Evolutionary conservation across 2,113 vertebrate species (phyloP).

Genomic region (Oceanodroma tethys): DNA sequence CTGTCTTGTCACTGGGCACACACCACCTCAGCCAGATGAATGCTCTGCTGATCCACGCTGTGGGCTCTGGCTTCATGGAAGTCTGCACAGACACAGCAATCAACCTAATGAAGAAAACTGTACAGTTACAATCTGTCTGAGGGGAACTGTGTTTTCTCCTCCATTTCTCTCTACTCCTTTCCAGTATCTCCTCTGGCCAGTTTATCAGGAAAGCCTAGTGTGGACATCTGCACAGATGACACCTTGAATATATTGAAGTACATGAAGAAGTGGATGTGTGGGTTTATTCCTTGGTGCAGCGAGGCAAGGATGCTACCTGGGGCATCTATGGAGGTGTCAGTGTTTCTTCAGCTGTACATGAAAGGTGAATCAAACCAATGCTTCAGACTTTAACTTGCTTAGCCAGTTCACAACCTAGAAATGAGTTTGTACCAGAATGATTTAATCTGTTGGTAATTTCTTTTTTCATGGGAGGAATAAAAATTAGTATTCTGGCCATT

Average conservation of each 20-base stretch:
- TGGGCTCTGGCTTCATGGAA: not conserved
- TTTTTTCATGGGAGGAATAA: not conserved
- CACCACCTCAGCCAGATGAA: not conserved
- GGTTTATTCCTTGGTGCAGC: not conserved
- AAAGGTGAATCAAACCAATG: not conserved
- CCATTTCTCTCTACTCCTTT: not conserved
- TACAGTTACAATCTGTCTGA: not conserved
- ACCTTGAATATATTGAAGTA: not conserved
- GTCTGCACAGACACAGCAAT: not conserved
- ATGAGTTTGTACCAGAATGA: not conserved
- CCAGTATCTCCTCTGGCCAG: not conserved
- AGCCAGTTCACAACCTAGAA: not conserved
- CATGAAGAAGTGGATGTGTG: rapidly evolving
- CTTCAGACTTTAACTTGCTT: not conserved
- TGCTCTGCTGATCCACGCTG: not conserved
- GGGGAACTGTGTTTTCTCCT: not conserved
- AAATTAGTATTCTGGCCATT: not conserved
- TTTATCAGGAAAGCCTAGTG: not conserved
- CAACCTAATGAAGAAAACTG: not conserved
- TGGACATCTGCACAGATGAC: not conserved
- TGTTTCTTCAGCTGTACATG: not conserved
- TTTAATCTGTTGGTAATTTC: not conserved
- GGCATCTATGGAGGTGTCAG: not conserved
- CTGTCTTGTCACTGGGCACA: not conserved
- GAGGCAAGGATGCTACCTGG: not conserved